Conservation (phyloP, 1,140 invertebrate genomes). For the Sarcophaga bullata region DNA sequence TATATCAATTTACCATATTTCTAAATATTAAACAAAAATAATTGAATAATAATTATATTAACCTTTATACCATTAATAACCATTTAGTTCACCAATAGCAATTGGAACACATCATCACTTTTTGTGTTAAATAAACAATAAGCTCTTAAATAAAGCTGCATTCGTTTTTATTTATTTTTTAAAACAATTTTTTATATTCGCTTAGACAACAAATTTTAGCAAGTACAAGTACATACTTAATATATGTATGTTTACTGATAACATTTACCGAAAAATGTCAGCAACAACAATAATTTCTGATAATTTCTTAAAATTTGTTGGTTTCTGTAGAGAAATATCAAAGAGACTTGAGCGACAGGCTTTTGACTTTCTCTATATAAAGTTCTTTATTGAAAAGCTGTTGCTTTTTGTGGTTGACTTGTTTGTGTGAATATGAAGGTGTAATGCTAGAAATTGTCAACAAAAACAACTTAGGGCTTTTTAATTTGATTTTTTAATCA, state of each 20-base stretch:
- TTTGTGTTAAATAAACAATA: conserved; percentile 23
- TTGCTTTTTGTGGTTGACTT: too few relatives aligned
- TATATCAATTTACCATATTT: too few relatives aligned
- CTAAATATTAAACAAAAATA: too few relatives aligned
- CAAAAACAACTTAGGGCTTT: too few relatives aligned
- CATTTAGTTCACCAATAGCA: conserved; percentile 19
- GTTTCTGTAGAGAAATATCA: too few relatives aligned
- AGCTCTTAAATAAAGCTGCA: background rate
- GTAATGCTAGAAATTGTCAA: too few relatives aligned
- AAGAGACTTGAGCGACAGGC: too few relatives aligned
- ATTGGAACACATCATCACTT: conserved; percentile 32
- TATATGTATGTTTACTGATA: background rate
- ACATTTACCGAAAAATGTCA: background rate
- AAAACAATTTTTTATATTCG: conserved; percentile 1
- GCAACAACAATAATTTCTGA: background rate
- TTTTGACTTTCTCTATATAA: too few relatives aligned
- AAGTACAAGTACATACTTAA: background rate
- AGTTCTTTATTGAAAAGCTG: too few relatives aligned
- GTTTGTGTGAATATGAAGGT: too few relatives aligned
- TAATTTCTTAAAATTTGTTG: background rate
- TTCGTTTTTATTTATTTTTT: conserved; percentile 13
- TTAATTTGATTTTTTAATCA: too few relatives aligned
- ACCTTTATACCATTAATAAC: background rate
- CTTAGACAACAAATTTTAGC: background rate
- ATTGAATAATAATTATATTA: background rate